Base-by-base conservation (phyloP, 2,888 invertebrate genomes). In the Rhingia rostrata region DNA sequence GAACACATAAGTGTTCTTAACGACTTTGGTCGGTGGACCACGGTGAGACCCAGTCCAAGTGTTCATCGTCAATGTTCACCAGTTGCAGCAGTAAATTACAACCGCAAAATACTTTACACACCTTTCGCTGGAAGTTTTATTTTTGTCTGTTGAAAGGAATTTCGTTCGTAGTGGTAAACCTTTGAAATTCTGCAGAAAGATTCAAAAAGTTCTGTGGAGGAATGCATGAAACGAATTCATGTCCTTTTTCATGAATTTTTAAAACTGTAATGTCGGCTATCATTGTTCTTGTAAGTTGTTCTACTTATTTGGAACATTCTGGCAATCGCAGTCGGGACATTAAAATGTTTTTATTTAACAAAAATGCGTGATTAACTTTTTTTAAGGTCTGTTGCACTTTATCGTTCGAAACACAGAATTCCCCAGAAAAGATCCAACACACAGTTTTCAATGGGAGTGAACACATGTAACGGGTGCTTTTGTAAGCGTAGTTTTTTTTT, bases 1-100 rank as follows among this genome's bases (percentile, higher is more conserved):
- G 39, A 53, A 32, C 63, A 56, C 73, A 54, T 45, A 73, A 73
- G 61, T 39, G 73, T 56, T 73, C 63, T 63, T 73, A 73, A 73
- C 63, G 73, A 56, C 63, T 56, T 54, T 37, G 63, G 45, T 22
- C 33, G 53, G 63, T 39, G 54, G 63, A 53, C 61, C 53, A 32
- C 22, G 54, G 30, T 9, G 53, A 43, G 61, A 63, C 30, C 7
- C 9, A 30, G 33, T 22, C 58, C 72, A 61, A 39, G 14, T 63
- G 72, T 53, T 37, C 53, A 73, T 35, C 63, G 54, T 61, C 72
- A 63, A 22, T 45, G 61, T 10, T 43, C n/a, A 45, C 45, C 53
- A 35, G 45, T 39, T 47, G 56, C 37, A 54, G 47, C 39, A 64
- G 41, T 72, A 72, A 63, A 73, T 64, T 47, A 73, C 63, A 45